Evolutionary conservation across 2,113 vertebrate genomes (phyloP).

Genomic region (Sakesphorus luctuosus): DNA sequence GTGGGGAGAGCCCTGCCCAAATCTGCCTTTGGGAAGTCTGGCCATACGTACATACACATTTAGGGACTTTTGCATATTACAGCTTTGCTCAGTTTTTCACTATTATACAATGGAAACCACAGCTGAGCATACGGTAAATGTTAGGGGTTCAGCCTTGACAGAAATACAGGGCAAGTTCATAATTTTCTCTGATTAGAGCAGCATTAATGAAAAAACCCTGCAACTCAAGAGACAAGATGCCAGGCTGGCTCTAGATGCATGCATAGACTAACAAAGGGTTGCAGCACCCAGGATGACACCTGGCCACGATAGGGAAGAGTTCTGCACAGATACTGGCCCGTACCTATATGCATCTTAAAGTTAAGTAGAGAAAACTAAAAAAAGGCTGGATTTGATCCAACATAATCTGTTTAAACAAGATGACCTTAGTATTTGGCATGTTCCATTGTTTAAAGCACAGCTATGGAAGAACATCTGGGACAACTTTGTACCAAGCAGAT

Average conservation of each 20-base stretch:
- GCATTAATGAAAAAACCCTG: background rate
- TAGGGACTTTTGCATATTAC: background rate
- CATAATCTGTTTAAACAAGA: background rate
- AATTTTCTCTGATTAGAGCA: background rate
- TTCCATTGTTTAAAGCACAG: constrained; percentile 32
- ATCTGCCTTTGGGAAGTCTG: too few species aligned
- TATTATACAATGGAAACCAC: background rate
- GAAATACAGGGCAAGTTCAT: background rate
- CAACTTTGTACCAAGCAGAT: background rate
- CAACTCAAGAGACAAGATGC: background rate
- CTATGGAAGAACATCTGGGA: constrained; percentile 27
- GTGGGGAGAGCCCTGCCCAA: too few species aligned
- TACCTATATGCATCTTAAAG: background rate
- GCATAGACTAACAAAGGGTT: background rate
- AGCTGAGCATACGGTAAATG: background rate
- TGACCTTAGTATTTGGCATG: background rate
- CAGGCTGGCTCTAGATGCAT: background rate
- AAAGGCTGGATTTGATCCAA: background rate
- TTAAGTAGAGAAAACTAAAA: background rate
- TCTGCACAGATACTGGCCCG: background rate
- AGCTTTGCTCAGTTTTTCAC: background rate
- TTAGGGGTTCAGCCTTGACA: background rate
- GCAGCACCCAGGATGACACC: background rate
- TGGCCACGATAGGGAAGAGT: background rate
- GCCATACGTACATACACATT: too few species aligned